Evolutionary conservation across 1,140 invertebrate genomes (phyloP).

Genomic region (Macrocentrus cingulum): DNA sequence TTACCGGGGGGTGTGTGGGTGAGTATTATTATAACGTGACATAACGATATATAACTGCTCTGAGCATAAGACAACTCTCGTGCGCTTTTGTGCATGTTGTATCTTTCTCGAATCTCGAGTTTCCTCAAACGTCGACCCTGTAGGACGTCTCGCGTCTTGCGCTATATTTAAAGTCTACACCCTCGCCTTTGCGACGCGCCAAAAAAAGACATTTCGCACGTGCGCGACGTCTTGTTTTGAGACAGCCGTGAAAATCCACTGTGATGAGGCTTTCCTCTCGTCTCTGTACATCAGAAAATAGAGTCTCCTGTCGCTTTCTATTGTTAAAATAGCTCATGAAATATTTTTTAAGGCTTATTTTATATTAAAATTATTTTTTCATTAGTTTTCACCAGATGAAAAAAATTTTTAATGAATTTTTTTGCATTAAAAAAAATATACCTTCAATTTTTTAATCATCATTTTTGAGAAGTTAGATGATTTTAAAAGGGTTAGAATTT

Average conservation of each 20-base stretch:
- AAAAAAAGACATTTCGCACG: conserved; percentile 16
- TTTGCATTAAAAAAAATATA: too few relatives aligned
- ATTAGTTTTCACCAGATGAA: too few relatives aligned
- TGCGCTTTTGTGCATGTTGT: background rate
- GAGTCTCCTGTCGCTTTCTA: background rate
- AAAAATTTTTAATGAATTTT: too few relatives aligned
- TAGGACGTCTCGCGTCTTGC: background rate
- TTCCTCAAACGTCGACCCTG: background rate
- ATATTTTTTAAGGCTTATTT: too few relatives aligned
- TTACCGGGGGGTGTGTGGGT: background rate
- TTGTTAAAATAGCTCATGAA: too few relatives aligned
- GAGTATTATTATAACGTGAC: conserved; percentile 16
- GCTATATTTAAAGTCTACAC: conserved; percentile 18
- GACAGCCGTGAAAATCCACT: conserved; percentile 9
- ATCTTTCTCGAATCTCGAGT: conserved; percentile 6
- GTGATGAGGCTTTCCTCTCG: background rate
- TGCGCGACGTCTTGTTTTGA: background rate
- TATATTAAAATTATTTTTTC: too few relatives aligned
- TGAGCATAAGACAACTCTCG: too few relatives aligned
- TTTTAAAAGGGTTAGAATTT: too few relatives aligned
- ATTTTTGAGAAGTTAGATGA: too few relatives aligned
- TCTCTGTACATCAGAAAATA: background rate
- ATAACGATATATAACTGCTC: conserved; percentile 8
- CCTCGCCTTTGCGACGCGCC: conserved; percentile 18
- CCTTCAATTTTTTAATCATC: too few relatives aligned